Evolutionary conservation across 2,113 vertebrate genomes (phyloP), one percentile per base, ranked within the genome.

Genomic region (Protomyctophum bolini): DNA sequence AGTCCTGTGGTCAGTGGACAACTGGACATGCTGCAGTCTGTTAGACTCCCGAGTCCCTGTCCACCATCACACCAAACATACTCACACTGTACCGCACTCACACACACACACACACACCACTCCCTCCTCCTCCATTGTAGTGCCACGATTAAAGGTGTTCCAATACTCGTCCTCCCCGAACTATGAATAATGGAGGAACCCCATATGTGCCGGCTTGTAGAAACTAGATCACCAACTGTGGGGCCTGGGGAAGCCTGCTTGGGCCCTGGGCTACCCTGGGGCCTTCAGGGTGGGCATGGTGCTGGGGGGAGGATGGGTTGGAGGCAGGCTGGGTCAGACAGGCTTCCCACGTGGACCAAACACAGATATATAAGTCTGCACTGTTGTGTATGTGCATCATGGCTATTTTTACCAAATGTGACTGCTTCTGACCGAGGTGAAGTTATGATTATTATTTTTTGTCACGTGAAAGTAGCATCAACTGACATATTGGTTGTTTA

Each of bases 201-300:
- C 88, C 90, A 88, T 90, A 87, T 91, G 90, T 81, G 77, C 78
- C 72, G 61, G 76, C 84, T 80, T 85, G 86, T 88, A 76, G 33
- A 88, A 91, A 88, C 81, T 91, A 88, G 90, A 89, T 86, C 89
- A 89, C 90, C 90, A 91, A 90, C 89, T 89, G 88, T 89, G 86
- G 77, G 33, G 79, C 82, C 83, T 8, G 66, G 81, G 83, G 85
- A 86, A 59, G 79, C 81, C 79, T 71, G 73, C 6, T 47, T 71
- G 64, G 59, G 73, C 80, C 65, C 66, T 57, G 29, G 76, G 83
- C 68, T 59, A 76, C 70, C 73, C 59, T 64, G 55, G 48, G 72
- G 83, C 74, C 56, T 81, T 59, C 2, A 8, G 57, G 79, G 58
- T 77, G 64, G 63, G 45, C 3, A 41, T 4, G 3, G 33, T 61